Base-by-base conservation (phyloP, 2,113 vertebrate genomes). In the Psettodes erumei region DNA sequence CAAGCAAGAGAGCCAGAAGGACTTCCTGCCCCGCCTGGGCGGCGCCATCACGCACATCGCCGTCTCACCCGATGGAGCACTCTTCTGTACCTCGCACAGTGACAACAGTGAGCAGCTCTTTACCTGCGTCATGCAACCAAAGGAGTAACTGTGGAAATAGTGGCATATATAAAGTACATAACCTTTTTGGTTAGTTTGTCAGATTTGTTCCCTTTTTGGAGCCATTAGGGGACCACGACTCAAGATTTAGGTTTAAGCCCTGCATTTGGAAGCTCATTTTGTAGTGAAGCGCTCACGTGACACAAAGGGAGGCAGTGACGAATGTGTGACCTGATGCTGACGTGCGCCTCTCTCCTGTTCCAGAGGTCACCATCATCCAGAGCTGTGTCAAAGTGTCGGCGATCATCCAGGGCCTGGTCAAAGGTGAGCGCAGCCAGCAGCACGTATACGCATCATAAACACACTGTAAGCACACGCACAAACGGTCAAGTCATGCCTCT, bases 321-420 rank as follows among this genome's bases (percentile, higher is more conserved):
- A n/a, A n/a, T n/a, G n/a, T n/a, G n/a, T 16, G 16, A 50, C 6
- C 1, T 0, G 45, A 47, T 13, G 11, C 40, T 23, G 43, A 68
- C 30, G 12, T 48, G 2, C 61, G 28, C 79, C 48, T 56, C 3
- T 40, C 72, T 6, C 58, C 63, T 16, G 16, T 72, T 90, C 25
- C 65, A 99, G 98, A 98, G 90, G 94, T 99, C 72, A 89, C 92
- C 0, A 76, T 98, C 86, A 95, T 99, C 88, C 94, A 96, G 75
- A 95, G 95, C 81, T 95, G 93, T 56, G 92, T 98, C 16, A 94
- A 94, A 51, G 94, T 96, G 25, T 94, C 94, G 0, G 94, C 92
- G 27, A 91, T 97, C 35, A 96, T 99, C 87, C 98, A 99, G 89
- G 98, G 98, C 37, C 92, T 99, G 32, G 95, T 98, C 55, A 96